Evolutionary conservation across 2,113 vertebrate genomes (phyloP).

Genomic region (Menura novaehollandiae): DNA sequence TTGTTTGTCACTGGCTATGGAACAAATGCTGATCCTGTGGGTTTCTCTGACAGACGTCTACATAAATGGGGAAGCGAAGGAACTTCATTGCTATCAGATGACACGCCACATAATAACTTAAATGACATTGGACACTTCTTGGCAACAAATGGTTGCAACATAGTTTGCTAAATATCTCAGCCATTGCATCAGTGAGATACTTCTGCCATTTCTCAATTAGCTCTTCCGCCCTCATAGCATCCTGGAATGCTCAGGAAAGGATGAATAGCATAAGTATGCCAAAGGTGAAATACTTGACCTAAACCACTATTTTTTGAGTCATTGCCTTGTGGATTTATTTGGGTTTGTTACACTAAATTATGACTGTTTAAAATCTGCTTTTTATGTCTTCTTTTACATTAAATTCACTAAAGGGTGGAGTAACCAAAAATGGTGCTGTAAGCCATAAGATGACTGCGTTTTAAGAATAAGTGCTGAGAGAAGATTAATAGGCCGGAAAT

Average conservation of each 20-base stretch:
- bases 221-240: background rate
- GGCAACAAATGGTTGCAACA: background rate
- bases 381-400: background rate
- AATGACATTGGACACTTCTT: background rate
- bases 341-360: background rate
- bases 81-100: background rate
- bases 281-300: background rate
- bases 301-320: background rate
- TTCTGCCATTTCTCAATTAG: background rate
- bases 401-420: background rate
- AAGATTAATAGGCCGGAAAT: background rate
- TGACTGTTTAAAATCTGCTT: background rate
- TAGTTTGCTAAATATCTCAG: background rate
- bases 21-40: background rate
- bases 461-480: background rate
- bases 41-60: background rate
- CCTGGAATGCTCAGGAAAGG: background rate
- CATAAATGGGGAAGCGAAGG: background rate
- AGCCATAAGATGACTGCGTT: background rate
- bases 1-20: background rate
- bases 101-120: background rate
- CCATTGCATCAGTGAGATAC: background rate
- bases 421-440: background rate
- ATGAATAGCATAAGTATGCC: background rate
- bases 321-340: background rate